Conservation (phyloP, 2,797 vertebrate genomes). For the Alcedo quadribrachys region DNA sequence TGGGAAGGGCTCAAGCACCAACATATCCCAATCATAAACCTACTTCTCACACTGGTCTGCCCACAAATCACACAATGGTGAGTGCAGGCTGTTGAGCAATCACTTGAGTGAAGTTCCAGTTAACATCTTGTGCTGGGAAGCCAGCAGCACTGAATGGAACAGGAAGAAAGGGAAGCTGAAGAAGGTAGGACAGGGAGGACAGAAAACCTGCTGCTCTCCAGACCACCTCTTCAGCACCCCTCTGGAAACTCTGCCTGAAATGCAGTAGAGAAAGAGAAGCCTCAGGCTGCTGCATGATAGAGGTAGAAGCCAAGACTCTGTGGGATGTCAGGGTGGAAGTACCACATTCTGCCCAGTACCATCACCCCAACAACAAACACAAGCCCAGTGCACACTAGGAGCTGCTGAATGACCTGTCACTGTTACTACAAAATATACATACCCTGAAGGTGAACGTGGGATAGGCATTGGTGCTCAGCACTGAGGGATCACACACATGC, state of each 20-base stretch:
- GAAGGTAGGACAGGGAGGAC: background rate
- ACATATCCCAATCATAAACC: background rate
- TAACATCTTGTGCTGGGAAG: background rate
- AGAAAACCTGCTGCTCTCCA: constrained; percentile 39
- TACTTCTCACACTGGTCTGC: background rate
- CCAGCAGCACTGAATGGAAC: constrained; percentile 3
- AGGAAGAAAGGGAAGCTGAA: constrained; percentile 4
- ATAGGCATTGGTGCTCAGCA: constrained; percentile 56
- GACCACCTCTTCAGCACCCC: background rate
- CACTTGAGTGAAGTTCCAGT: background rate
- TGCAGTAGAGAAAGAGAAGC: constrained; percentile 13
- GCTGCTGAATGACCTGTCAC: constrained; percentile 39
- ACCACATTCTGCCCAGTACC: constrained; percentile 12
- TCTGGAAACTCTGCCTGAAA: constrained; percentile 37
- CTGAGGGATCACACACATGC: constrained; percentile 26
- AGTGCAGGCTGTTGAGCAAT: background rate
- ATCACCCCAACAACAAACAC: constrained; percentile 17
- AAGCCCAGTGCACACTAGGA: constrained; percentile 19
- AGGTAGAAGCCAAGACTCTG: constrained; percentile 60
- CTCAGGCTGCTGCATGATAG: constrained; percentile 46
- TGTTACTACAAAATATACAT: background rate
- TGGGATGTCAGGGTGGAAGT: background rate
- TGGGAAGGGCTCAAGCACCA: constrained; percentile 10
- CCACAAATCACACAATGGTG: background rate
- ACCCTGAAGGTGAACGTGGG: constrained; percentile 37